Percentiles rank a stretch among this genome's conserved stretches.
These are phyloP conservation scores for Drosophila pseudoananassae DNA, from an alignment of 1,140 invertebrate species.

Conservation along the genomic window DNA sequence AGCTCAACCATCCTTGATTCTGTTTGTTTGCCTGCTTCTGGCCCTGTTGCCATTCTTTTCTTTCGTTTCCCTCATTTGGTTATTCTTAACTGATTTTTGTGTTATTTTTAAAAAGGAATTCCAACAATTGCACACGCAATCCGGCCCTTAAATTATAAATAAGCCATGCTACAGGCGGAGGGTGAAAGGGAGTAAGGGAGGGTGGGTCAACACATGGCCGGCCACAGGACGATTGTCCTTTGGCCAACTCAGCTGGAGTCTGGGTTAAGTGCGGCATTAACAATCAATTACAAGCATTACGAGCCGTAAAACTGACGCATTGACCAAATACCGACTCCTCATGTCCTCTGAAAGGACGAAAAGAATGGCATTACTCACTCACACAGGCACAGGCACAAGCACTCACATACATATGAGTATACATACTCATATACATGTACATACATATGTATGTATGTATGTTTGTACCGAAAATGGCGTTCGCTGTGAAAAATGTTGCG, in stretches of 20 bases:
- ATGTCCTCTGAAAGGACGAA: constrained; percentile 13
- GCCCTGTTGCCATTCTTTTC: too few species aligned
- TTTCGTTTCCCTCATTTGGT: constrained; percentile 20
- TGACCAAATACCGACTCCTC: constrained; percentile 58
- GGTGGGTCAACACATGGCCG: constrained; percentile 2
- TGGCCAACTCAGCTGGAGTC: constrained; percentile 57
- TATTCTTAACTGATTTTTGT: constrained; percentile 59
- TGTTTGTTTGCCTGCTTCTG: too few species aligned
- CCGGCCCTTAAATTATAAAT: constrained; percentile 62
- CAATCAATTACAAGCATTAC: constrained; percentile 76
- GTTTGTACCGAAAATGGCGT: background rate
- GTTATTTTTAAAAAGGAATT: constrained; percentile 54
- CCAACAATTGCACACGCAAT: constrained; percentile 61
- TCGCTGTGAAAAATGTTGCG: constrained; percentile 62
- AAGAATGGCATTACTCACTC: constrained; percentile 31
- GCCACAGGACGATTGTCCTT: constrained; percentile 50
- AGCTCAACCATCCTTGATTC: constrained; percentile 20
- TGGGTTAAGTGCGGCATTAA: constrained; percentile 71
- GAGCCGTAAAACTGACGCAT: constrained; percentile 73
- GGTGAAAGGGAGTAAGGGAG: background rate
- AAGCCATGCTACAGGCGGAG: constrained; percentile 50
- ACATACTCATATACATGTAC: background rate
- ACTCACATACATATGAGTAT: constrained; percentile 17
- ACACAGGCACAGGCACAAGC: too few species aligned
- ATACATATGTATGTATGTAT: too few species aligned